These are phyloP conservation scores for Leucoptera coffeella DNA, from an alignment of 2,888 invertebrate species.

Conservation along the genomic window DNA sequence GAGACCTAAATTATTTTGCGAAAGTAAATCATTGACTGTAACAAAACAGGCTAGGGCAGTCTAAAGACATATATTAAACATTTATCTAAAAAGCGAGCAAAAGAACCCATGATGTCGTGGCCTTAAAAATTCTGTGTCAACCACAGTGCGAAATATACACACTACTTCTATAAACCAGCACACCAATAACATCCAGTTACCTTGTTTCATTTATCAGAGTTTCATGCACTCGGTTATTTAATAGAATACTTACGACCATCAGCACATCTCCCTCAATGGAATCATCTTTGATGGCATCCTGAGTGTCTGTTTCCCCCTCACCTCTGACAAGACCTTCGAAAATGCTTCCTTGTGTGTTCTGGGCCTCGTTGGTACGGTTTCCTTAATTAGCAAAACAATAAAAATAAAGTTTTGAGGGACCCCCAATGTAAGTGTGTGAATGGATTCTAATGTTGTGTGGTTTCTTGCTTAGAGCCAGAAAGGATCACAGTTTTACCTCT, in stretches of 20 bases:
- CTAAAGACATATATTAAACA: too few species aligned
- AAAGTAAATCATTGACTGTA: slow-evolving; percentile 3
- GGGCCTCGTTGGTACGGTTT: slow-evolving; percentile 33
- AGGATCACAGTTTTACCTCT: slow-evolving; percentile 36
- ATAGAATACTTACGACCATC: slow-evolving; percentile 37
- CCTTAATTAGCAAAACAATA: slow-evolving; percentile 53
- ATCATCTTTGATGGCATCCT: slow-evolving; percentile 38
- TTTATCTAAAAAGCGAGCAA: slow-evolving; percentile 1
- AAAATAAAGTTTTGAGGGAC: slow-evolving; percentile 48
- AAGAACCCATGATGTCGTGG: slow-evolving; percentile 18
- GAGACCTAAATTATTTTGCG: slow-evolving; percentile 5
- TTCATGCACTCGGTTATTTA: too few species aligned
- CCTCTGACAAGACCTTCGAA: slow-evolving; percentile 43
- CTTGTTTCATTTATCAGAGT: too few species aligned
- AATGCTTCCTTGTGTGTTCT: slow-evolving; percentile 39
- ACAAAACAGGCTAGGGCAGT: too few species aligned
- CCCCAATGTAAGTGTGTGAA: slow-evolving; percentile 22
- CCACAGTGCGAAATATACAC: slow-evolving; percentile 38
- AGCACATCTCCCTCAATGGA: slow-evolving; percentile 30
- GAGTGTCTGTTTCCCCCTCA: slow-evolving; percentile 40
- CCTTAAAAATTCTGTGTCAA: too few species aligned
- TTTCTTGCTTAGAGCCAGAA: slow-evolving; percentile 38
- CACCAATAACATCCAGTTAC: slow-evolving; percentile 43
- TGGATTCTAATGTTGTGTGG: slow-evolving; percentile 23
- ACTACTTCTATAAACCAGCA: slow-evolving; percentile 37